Evolutionary conservation across 2,113 vertebrate genomes (phyloP).

Genomic region (Apteryx mantelli): DNA sequence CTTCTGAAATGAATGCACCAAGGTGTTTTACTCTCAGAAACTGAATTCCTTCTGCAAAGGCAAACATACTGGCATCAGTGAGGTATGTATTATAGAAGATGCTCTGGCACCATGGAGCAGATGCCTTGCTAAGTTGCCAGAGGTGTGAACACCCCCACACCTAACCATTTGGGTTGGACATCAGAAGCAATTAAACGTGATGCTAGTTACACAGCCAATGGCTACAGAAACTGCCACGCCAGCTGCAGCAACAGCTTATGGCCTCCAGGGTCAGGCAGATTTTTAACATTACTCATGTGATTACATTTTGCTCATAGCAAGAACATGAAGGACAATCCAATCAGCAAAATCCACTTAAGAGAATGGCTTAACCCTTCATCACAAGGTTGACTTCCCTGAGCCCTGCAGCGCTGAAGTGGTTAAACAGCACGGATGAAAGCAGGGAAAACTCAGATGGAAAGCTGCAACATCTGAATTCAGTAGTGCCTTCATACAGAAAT

Average conservation of each 20-base stretch:
- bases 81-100: not conserved
- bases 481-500: not conserved
- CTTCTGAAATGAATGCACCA: rapidly evolving
- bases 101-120: rapidly evolving
- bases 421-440: not conserved
- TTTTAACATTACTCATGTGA: not conserved
- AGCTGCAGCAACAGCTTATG: not conserved
- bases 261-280: not conserved
- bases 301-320: not conserved
- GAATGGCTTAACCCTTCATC: not conserved
- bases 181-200: not conserved
- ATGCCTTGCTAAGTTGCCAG: rapidly evolving
- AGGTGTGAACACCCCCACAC: not conserved
- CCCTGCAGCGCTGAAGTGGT: not conserved
- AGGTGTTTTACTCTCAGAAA: not conserved
- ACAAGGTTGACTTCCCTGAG: not conserved
- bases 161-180: not conserved
- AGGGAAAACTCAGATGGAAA: not conserved
- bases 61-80: not conserved
- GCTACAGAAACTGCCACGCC: not conserved
- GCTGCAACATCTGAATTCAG: not conserved
- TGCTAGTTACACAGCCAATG: not conserved
- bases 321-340: not conserved
- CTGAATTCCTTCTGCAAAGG: not conserved
- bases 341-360: not conserved